Evolutionary conservation across 2,113 vertebrate species (phyloP), one percentile per base, ranked within the genome.

Genomic region (Coregonus clupeaformis): DNA sequence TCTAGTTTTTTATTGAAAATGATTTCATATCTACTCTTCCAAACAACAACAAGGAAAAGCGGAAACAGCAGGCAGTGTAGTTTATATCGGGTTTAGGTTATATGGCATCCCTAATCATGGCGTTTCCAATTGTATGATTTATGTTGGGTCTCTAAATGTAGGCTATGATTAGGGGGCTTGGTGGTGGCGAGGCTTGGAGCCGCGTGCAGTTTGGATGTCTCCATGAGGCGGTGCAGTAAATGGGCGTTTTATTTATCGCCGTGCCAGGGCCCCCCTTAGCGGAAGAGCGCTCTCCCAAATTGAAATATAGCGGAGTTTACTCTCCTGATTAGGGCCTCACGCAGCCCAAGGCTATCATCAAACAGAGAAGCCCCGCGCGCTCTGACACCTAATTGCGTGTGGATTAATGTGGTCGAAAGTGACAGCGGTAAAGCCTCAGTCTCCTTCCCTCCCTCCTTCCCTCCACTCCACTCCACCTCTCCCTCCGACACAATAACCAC

Each of bases 231-330:
- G 92, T 92, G 91, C 94, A 94, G 94, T 96, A 96, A 98, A 97
- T 95, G 96, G 96, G 96, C 94, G 94, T 95, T 97, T 98, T 97
- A 97, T 98, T 98, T 98, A 97, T 97, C 93, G 96, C 95, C 92
- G 94, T 96, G 95, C 95, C 95, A 95, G 94, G 92, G 95, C 71
- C 94, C 94, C 95, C 95, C 95, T 94, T 94, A 96, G 96, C 95
- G 96, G 96, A 97, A 96, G 95, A 96, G 95, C 93, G 95, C 94
- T 92, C 94, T 93, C 96, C 95, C 94, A 98, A 98, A 98, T 98
- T 97, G 96, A 97, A 97, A 96, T 96, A 97, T 96, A 96, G 95
- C 94, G 94, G 96, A 97, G 96, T 98, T 97, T 97, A 97, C 96
- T 94, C 96, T 98, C 96, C 95, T 97, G 96, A 97, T 97, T 97